Base-by-base conservation (phyloP, 1,140 invertebrate species). In the Bombus terrestris region DNA sequence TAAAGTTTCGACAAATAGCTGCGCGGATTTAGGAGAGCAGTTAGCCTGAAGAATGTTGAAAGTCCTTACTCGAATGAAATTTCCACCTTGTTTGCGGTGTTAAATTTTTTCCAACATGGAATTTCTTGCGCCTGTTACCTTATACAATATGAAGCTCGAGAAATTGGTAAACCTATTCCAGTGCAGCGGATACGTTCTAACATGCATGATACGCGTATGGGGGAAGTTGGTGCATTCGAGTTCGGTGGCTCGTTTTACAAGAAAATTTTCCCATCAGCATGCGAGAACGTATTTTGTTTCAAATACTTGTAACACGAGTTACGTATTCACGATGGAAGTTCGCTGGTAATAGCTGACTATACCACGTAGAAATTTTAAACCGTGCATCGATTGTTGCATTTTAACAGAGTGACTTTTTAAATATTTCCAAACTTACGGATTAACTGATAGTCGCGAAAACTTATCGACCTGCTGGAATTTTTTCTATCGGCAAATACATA, bases 1-100 rank as follows among this genome's bases (percentile, higher is more conserved):
- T 94, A 88, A 94, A 89, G 93, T 81, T 81, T 81, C 69, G 53
- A 72, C 37, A 37, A 64, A 43, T 64, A 71, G 81, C 83, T 71
- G 62, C 69, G 22, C 41, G 28, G 43, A 57, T 28, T 22, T 47
- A 41, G 1, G 59, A 62, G 28, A 13, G 12, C 28, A 62, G 6
- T 15, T 32, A 18, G 6, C 1, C 47, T 0, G 18, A 53, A 53
- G 47, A 22, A 53, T 0, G 47, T 53, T 22, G 47, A 22, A 8
- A 53, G 47, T 53, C 47, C 47, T n/a, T n/a, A 1, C 32, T 9
- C 10, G 32, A 28, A 39, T 28, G 35, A 53, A 66, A 62, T 25
- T 47, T 72, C 28, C 37, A 47, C 12, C 6, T 41, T 18, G 35
- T 62, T 10, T 2, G 6, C 12, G 39, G 28, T 18, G 25, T 6